These are phyloP conservation scores for Myotis daubentonii DNA, from an alignment of 2,797 vertebrate genomes.

Conservation along the genomic window DNA sequence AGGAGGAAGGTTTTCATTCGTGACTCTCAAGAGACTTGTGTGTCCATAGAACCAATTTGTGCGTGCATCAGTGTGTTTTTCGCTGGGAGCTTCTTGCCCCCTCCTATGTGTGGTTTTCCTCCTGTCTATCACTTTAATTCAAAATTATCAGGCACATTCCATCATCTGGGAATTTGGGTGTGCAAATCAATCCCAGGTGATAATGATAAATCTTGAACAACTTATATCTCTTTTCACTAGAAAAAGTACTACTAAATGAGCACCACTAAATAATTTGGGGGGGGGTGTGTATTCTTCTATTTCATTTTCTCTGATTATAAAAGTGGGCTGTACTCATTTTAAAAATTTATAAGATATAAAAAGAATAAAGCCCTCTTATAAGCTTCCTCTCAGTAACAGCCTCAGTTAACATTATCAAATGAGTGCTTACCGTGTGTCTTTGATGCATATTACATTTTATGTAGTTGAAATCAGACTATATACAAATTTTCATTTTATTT, in stretches of 20 bases:
- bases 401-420: constrained; percentile 31
- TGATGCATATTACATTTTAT: constrained; percentile 15
- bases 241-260: not conserved
- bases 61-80: not conserved
- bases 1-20: not conserved
- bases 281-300: not conserved
- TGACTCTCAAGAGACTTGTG: not conserved
- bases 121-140: not conserved
- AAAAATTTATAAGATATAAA: constrained; percentile 45
- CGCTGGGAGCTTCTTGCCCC: not conserved
- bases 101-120: not conserved
- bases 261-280: not conserved
- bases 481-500: constrained; percentile 16
- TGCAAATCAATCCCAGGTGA: not conserved
- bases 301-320: constrained; percentile 23
- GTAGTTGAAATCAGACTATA: not conserved
- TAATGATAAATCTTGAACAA: constrained; percentile 15
- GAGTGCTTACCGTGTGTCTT: not conserved
- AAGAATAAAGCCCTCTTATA: not conserved
- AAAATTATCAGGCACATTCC: no score
- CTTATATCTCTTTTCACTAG: constrained; percentile 6
- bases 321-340: constrained; percentile 20
- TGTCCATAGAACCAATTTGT: not conserved
- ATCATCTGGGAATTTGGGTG: not conserved
- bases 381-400: not conserved